Conservation (phyloP, 2,888 invertebrate genomes). For the Agapostemon virescens region DNA sequence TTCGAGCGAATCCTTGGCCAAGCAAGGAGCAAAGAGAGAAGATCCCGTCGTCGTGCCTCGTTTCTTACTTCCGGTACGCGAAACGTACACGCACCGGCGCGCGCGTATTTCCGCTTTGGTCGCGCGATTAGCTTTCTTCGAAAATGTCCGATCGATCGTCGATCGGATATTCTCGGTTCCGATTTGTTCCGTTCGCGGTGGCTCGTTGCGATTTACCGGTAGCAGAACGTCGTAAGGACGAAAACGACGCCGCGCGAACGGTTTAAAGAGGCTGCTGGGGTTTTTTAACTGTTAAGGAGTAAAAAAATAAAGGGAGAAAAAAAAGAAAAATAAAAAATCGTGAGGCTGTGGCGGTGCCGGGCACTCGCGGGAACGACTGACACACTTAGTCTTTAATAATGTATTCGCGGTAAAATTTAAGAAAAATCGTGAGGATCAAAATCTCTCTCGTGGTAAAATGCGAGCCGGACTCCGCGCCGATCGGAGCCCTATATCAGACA, state of each 20-base stretch:
- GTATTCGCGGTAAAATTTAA: constrained; percentile 31
- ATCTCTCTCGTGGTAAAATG: constrained; percentile 17
- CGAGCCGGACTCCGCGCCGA: constrained; percentile 22
- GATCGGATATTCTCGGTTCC: not conserved
- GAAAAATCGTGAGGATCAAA: constrained; percentile 25
- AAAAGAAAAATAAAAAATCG: no score
- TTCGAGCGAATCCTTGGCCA: not conserved
- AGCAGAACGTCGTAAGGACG: no score
- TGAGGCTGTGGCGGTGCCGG: constrained; percentile 52
- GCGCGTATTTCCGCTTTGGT: not conserved
- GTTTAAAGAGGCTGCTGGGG: not conserved
- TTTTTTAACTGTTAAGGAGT: constrained; percentile 38
- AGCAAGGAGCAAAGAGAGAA: not conserved
- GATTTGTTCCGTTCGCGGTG: not conserved
- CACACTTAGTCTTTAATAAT: constrained; percentile 56
- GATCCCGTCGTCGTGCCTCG: constrained; percentile 33
- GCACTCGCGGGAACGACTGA: constrained; percentile 62
- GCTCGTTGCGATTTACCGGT: no score
- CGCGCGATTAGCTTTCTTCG: not conserved
- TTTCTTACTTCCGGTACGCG: constrained; percentile 31
- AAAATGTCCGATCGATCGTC: constrained; percentile 1
- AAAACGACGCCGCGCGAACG: not conserved
- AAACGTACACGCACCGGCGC: not conserved
- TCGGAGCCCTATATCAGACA: constrained; percentile 49
- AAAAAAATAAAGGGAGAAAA: constrained; percentile 25